A percentile compares a stretch with the other conserved stretches of the same genome.
phyloP scores from a whole-genome alignment of 2,797 vertebrate species.

The Podarcis lilfordi region DNA sequence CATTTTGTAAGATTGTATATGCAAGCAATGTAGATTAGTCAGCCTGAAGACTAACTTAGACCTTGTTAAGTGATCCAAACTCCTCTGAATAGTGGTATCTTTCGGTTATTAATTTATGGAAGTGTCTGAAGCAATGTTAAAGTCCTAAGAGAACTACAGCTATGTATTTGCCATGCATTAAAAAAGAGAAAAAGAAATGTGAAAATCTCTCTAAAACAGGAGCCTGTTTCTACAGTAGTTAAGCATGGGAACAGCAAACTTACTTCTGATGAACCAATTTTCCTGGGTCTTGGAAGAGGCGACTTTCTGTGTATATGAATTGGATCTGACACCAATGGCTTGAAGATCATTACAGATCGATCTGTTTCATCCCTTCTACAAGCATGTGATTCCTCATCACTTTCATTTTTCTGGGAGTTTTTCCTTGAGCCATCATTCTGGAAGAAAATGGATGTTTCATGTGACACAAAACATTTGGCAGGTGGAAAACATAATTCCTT shows the following conservation, averaged over 20 bases:
- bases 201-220: slow-evolving; percentile 22
- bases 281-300: slow-evolving; percentile 86
- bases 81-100: slow-evolving; percentile 1
- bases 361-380: slow-evolving; percentile 85
- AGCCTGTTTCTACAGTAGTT: neutral
- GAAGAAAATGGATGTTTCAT: slow-evolving; percentile 16
- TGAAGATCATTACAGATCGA: slow-evolving; percentile 84
- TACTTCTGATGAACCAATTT: slow-evolving; percentile 89
- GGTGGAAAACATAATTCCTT: neutral
- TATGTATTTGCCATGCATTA: slow-evolving; percentile 17
- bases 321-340: slow-evolving; percentile 89
- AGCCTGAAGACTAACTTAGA: slow-evolving; percentile 38
- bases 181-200: neutral
- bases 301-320: slow-evolving; percentile 92
- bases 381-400: slow-evolving; percentile 81
- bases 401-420: slow-evolving; percentile 77
- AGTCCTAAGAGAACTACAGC: slow-evolving; percentile 28
- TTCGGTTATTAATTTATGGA: slow-evolving; percentile 6
- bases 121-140: neutral
- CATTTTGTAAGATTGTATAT: slow-evolving; percentile 24
- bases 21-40: slow-evolving; percentile 50
- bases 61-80: neutral
- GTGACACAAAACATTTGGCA: slow-evolving; percentile 10
- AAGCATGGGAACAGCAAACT: slow-evolving; percentile 67
- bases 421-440: slow-evolving; percentile 85